A percentile compares a stretch with the other conserved stretches of the same genome.
These are phyloP conservation scores for Sternotherus odoratus DNA, from an alignment of 2,797 vertebrate species.

Conservation along the genomic window DNA sequence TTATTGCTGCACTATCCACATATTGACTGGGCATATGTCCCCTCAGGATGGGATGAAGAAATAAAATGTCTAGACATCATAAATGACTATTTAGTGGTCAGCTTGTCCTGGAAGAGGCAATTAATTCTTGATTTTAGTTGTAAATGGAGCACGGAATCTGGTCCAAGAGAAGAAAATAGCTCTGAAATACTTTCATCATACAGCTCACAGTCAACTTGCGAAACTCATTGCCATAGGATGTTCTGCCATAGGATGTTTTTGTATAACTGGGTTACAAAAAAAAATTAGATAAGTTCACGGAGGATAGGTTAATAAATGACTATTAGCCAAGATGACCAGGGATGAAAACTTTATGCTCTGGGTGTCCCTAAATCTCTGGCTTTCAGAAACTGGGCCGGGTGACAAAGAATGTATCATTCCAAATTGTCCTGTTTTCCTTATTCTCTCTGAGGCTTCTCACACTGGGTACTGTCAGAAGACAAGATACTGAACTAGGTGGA, in stretches of 20 bases:
- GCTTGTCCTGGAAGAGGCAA: not conserved
- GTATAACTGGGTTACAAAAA: not conserved
- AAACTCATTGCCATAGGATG: not conserved
- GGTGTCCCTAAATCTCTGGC: not conserved
- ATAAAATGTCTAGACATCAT: not conserved
- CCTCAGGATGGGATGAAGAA: not conserved
- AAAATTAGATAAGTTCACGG: not conserved
- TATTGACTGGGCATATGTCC: not conserved
- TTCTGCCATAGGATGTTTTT: not conserved
- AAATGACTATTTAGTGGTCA: not conserved
- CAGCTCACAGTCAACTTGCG: not conserved
- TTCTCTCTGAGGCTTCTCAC: not conserved
- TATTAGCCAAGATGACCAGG: not conserved
- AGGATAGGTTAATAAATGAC: not conserved
- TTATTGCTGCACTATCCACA: not conserved
- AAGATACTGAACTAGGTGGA: not conserved
- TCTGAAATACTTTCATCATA: not conserved
- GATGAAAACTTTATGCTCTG: not conserved
- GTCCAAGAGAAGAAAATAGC: not conserved
- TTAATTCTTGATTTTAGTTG: not conserved
- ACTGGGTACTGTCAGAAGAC: not conserved
- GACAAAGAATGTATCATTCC: not conserved
- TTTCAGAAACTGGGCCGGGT: not conserved
- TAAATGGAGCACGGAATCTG: not conserved
- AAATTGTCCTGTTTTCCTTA: not conserved